Base-by-base conservation (phyloP, 2,797 vertebrate genomes). In the Peromyscus nudipes region DNA sequence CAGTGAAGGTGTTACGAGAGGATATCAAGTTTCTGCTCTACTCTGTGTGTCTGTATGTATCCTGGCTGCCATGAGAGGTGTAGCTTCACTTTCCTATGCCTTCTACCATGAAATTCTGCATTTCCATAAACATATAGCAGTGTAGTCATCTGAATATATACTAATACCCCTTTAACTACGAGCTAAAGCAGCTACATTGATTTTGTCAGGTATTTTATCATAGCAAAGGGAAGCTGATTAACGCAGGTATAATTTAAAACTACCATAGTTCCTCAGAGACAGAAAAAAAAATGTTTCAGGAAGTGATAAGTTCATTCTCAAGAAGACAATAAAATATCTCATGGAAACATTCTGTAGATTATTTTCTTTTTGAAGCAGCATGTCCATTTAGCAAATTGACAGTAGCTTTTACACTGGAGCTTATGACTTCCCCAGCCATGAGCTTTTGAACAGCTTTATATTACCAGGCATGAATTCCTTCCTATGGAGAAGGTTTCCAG, bases 301-400 rank as follows among this genome's bases (percentile, higher is more conserved):
- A 87, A 46, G 9, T 92, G 31, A 29, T 90, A 40, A 85, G 8
- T 85, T 98, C 14, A 40, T 55, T 94, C 34, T 96, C 49, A 93
- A 73, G 9, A 23, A 67, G 1, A 25, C 62, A 96, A 67, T 77
- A 89, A 87, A 94, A 82, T 94, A 86, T 80, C 67, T 83, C 52
- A 89, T 46, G 37, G 31, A 73, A 73, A 65, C 29, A 52, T 65
- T 89, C 17, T 76, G 69, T 6, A 12, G 27, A 43, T 75, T 76
- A 19, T 77, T 73, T 85, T 49, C 21, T 25, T 23, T 52, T 25
- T 8, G 10, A 65, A 31, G 9, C 46, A 87, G 14, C 12, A 37
- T 71, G 34, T 46, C 25, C 12, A 37, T n/a, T 84, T 52, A 86
- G 46, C 62, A 65, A 49, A 85, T n/a, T 67, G 17, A 49, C 27